These are phyloP conservation scores for Plecotus auritus DNA, from an alignment of 2,113 vertebrate genomes.

Conservation along the genomic window DNA sequence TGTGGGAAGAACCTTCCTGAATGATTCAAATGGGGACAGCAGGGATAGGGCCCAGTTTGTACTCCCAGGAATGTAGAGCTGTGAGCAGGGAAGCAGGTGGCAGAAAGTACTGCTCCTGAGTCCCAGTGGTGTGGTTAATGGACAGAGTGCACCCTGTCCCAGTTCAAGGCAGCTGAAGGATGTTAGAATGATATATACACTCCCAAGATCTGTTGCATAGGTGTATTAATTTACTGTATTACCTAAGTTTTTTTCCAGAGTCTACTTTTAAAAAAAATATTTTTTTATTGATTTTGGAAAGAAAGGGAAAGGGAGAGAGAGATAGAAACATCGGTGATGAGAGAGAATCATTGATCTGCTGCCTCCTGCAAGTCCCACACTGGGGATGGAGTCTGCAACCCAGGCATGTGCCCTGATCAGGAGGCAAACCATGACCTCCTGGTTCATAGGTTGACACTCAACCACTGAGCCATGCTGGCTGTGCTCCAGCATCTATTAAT, in stretches of 20 bases:
- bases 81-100: background rate
- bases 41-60: background rate
- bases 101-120: background rate
- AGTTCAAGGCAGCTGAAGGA: background rate
- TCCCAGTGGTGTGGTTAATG: background rate
- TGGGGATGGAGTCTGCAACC: no score
- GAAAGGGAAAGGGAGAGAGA: no score
- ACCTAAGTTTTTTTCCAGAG: background rate
- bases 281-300: no score
- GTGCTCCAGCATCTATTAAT: background rate
- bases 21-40: background rate
- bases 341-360: no score
- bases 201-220: background rate
- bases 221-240: background rate
- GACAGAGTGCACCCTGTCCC: background rate
- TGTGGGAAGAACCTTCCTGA: background rate
- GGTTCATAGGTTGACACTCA: no score
- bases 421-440: no score
- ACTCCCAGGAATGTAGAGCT: background rate
- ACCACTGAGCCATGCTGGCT: no score
- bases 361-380: no score
- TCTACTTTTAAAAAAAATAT: no score
- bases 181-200: background rate
- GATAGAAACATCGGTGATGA: no score
- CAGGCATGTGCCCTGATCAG: no score